Conservation (phyloP, 2,113 vertebrate species). For the Stegastes partitus region DNA sequence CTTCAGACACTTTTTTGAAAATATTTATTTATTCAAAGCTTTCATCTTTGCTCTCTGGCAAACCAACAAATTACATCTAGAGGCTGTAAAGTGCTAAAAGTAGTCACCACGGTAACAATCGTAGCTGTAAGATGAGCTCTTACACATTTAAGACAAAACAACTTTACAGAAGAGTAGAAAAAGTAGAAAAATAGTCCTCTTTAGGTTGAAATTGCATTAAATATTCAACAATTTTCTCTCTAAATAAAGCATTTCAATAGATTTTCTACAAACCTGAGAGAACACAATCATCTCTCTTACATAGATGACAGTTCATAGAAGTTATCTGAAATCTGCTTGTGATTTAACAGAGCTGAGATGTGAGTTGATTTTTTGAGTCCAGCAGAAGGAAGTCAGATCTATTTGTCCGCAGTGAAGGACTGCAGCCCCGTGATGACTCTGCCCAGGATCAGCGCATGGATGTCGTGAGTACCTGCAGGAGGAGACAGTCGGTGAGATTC, state of each 20-base stretch:
- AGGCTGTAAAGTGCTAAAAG: constrained; percentile 56
- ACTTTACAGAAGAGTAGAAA: too few relatives aligned
- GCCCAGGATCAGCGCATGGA: constrained; percentile 93
- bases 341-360: constrained; percentile 1
- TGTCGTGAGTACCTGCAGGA: constrained; percentile 91
- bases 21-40: constrained; percentile 44
- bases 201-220: constrained; percentile 3
- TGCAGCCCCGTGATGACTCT: constrained; percentile 92
- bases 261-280: constrained; percentile 33
- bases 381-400: neutral
- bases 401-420: constrained; percentile 87
- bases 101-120: neutral
- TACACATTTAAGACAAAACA: constrained; percentile 14
- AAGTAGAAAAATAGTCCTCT: constrained; percentile 73
- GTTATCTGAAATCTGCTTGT: neutral
- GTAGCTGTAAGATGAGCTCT: neutral
- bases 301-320: neutral
- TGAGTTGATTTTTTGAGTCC: neutral
- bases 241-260: constrained; percentile 30
- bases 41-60: constrained; percentile 25
- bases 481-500: neutral
- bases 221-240: constrained; percentile 8
- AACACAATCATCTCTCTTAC: neutral
- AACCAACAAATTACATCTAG: constrained; percentile 20
- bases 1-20: neutral